Evolutionary conservation across 92 coral and sea anemone species (phyloP).

Genomic region (Anthopleura xanthogrammica): DNA sequence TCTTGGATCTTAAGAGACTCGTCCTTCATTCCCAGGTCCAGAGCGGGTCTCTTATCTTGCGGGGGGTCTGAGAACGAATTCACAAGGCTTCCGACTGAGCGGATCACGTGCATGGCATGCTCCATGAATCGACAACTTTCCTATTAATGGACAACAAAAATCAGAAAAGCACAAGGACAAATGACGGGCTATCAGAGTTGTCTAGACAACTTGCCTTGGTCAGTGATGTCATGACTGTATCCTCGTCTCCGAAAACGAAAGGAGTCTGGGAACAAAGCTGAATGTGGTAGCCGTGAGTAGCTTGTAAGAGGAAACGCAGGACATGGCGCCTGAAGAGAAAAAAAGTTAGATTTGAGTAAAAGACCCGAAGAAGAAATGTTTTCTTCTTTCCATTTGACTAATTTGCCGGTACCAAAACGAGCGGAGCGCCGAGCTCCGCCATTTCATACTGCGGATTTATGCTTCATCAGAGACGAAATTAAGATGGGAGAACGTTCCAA

Average conservation of each 20-base stretch:
- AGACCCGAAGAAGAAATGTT: no score
- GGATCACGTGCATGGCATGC: conserved; percentile 81
- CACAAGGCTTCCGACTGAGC: conserved; percentile 73
- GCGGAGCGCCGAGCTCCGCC: neutral
- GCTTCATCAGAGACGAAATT: no score
- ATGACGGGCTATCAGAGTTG: neutral
- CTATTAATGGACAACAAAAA: conserved; percentile 24
- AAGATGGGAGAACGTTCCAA: neutral
- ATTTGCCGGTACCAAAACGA: no score
- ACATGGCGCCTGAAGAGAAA: conserved; percentile 79
- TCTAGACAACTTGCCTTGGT: conserved; percentile 65
- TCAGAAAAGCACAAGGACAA: neutral
- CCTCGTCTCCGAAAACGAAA: conserved; percentile 96
- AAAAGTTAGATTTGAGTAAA: neutral
- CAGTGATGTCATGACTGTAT: conserved; percentile 84
- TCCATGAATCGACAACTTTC: conserved; percentile 98
- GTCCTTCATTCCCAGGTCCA: conserved; percentile 88
- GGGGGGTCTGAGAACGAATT: conserved; percentile 81
- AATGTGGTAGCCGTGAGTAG: conserved; percentile 90
- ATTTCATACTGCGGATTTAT: neutral
- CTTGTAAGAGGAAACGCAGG: conserved; percentile 86
- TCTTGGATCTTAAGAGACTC: conserved; percentile 76
- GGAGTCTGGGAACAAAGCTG: conserved; percentile 96
- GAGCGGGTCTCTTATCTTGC: conserved; percentile 57
- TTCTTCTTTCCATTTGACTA: no score